Evolutionary conservation across 2,888 invertebrate genomes (phyloP), one percentile per base, ranked within the genome.

Genomic region (Busseola fusca): DNA sequence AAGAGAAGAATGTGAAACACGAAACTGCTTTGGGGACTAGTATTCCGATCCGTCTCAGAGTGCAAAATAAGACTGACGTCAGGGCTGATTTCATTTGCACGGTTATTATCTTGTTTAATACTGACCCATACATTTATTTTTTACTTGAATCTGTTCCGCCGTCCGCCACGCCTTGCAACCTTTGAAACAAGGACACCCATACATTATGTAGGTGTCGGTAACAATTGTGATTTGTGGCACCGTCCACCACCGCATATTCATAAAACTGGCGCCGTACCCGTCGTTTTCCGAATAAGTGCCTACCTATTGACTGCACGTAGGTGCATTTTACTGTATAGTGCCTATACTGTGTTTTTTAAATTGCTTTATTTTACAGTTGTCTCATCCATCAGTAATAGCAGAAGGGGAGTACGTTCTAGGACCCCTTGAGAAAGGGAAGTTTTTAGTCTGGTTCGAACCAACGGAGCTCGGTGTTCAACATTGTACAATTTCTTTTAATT

Each of bases 381-480:
- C 92, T 2, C 94, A 95, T 82, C 80, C 92, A 6, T 92, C 91
- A 37, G 91, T 95, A 76, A 87, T 89, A 86, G 86, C 89, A 6
- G 94, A 94, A 1, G 85, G 74, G 48, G 87, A 90, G 2, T 94
- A 92, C 77, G 42, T 64, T 1, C 77, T 95, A 45, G 91, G 87
- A 30, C 89, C 94, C 3, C 85, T 83, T 0, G 95, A 95, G 74
- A 95, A 93, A 83, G 95, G 94, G 5, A 95, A 95, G 80, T 92
- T 94, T 64, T 85, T 92, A 64, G 91, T 91, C 45, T 89, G 87
- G 88, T 95, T 94, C 77, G 95, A 95, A 79, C 95, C 95, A 12
- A 93, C 89, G 1, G 88, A 92, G 62, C 83, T 93, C 4, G 94
- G 94, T 6, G 74, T 88, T 2, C 94, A 95, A 74, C 78, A 84